phyloP scores from a whole-genome alignment of 30 jellyfish, hydroid and myxozoan species.

The Catostylus mosaicus region DNA sequence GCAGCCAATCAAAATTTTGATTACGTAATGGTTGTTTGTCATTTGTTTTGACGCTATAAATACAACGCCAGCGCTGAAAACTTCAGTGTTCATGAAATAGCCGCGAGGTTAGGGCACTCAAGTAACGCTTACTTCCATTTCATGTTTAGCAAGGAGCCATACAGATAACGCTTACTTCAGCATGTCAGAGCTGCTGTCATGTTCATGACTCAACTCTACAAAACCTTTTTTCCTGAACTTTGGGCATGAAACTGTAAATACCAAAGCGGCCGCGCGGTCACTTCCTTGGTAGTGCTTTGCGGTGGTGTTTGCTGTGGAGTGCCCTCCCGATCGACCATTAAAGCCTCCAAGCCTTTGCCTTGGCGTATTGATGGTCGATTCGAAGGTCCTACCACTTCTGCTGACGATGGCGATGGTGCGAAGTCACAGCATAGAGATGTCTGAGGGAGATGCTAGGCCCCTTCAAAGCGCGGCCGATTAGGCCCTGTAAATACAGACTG shows the following conservation, averaged over 20 bases:
- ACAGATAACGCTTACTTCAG: constrained; percentile 75
- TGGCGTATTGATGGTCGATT: constrained; percentile 27
- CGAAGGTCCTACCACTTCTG: constrained; percentile 16
- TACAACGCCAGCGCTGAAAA: neutral
- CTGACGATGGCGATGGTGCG: neutral
- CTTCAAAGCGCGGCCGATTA: no score
- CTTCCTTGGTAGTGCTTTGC: constrained; percentile 55
- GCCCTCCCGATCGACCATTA: constrained; percentile 66
- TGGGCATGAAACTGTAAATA: constrained; percentile 61
- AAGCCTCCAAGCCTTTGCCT: constrained; percentile 49
- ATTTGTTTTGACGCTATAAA: neutral
- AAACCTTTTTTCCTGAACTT: constrained; percentile 1
- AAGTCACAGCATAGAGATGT: no score
- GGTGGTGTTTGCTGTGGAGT: constrained; percentile 74
- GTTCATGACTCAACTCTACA: constrained; percentile 66
- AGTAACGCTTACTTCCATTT: constrained; percentile 54
- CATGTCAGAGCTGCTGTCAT: constrained; percentile 62
- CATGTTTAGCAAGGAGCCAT: constrained; percentile 66
- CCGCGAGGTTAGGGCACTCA: constrained; percentile 8
- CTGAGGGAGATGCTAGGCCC: no score
- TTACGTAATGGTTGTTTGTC: neutral
- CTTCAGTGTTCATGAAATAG: constrained; percentile 18
- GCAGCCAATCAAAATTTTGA: neutral
- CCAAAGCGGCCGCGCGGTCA: constrained; percentile 83
- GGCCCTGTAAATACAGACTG: no score